Conservation (phyloP, 2,113 vertebrate species). For the Odontesthes bonariensis region DNA sequence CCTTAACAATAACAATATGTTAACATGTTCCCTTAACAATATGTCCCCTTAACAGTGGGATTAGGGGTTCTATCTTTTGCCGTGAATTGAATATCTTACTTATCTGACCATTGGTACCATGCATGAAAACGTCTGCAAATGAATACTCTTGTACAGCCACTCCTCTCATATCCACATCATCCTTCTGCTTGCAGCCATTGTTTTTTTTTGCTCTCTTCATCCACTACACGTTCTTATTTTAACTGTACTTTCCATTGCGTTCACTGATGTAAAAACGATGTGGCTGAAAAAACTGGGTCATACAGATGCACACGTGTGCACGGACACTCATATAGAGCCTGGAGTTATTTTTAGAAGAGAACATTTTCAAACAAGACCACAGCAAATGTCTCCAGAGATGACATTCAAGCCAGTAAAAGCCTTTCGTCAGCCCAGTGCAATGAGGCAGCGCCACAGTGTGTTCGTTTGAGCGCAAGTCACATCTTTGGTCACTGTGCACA, state of each 20-base stretch:
- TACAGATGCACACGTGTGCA: constrained; percentile 23
- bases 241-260: not conserved
- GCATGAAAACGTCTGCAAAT: not conserved
- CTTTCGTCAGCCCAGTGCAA: constrained; percentile 13
- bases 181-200: constrained; percentile 6
- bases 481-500: constrained; percentile 1
- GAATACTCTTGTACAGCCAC: not conserved
- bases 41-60: not conserved
- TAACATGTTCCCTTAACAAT: too few species aligned
- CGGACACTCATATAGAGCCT: constrained; percentile 16
- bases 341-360: constrained; percentile 61
- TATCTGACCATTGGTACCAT: not conserved
- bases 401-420: constrained; percentile 47
- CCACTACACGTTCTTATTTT: constrained; percentile 1
- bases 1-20: too few species aligned
- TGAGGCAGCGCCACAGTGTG: constrained; percentile 59
- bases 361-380: constrained; percentile 39
- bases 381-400: constrained; percentile 45
- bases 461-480: constrained; percentile 38
- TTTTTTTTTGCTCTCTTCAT: not conserved
- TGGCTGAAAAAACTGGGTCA: constrained; percentile 42
- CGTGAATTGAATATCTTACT: not conserved
- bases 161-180: constrained; percentile 1
- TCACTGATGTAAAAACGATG: constrained; percentile 5
- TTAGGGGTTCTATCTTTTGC: not conserved